phyloP scores from a whole-genome alignment of 2,888 invertebrate genomes.

The Phasia obesa region DNA sequence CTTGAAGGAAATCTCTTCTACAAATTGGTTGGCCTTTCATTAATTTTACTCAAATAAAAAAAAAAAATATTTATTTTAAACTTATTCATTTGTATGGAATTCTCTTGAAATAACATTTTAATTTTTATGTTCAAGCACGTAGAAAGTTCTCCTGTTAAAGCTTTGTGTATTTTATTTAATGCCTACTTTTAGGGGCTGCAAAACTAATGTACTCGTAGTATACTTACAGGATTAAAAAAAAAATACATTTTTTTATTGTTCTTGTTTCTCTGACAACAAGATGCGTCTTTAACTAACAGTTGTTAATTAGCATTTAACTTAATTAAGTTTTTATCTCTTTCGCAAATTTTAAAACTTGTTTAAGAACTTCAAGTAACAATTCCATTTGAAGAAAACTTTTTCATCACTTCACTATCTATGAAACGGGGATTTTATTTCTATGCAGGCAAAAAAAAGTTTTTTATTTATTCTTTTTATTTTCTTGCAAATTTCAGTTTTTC shows the following conservation, averaged over 20 bases:
- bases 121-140: neutral
- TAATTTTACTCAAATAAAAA: no score
- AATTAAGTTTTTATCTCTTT: constrained; percentile 30
- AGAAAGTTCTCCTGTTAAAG: neutral
- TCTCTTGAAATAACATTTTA: no score
- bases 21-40: no score
- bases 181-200: neutral
- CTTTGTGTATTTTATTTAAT: neutral
- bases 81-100: no score
- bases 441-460: neutral
- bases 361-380: neutral
- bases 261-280: neutral
- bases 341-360: neutral
- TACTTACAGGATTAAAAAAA: neutral
- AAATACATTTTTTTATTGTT: neutral
- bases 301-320: constrained; percentile 22
- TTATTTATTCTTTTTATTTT: constrained; percentile 7
- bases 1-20: no score
- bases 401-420: constrained; percentile 5
- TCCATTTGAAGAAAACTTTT: constrained; percentile 17
- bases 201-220: neutral
- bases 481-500: neutral
- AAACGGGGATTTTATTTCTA: neutral
- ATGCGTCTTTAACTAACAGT: constrained; percentile 4
- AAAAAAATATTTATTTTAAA: no score